Evolutionary conservation across 92 coral and sea anemone genomes (phyloP), one percentile per base, ranked within the genome.

Genomic region (Montipora capitata): DNA sequence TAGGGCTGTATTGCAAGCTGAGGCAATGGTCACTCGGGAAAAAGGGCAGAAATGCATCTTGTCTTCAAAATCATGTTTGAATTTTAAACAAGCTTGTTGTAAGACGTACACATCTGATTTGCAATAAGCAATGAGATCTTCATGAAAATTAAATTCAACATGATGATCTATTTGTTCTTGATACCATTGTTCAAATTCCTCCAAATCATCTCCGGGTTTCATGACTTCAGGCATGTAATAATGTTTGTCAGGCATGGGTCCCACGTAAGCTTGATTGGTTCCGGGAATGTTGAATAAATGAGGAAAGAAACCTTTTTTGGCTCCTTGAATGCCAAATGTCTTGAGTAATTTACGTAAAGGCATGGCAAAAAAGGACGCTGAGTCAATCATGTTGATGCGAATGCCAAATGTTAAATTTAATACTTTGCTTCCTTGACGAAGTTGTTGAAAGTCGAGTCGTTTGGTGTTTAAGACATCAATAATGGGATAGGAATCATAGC

Each of bases 251-350:
- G 81, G 81, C 0, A 76, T 2, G 3, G 81, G 68, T 0, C 68
- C 81, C n/a, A 40, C 15, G 10, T 58, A 76, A 0, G 4, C 15
- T 14, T 76, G 81, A 6, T 14, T 4, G 57, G 27, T 0, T 11
- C 8, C 4, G 5, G n/a, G n/a, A n/a, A n/a, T 13, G 68, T 76
- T 76, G 38, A 76, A 76, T 5, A 57, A 12, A 13, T 76, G 81
- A 0, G 80, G 80, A 56, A 76, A 76, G 15, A 40, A 18, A 1
- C 51, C 52, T 59, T 59, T 10, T 52, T 52, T 8, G 9, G 58
- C 9, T 10, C 58, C 13, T 2, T 52, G 11, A 52, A 10, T 10
- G n/a, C 58, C 58, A 52, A 52, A 52, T 5, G 58, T 52, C 13
- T 6, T 52, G 10, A 12, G 13, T 4, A 52, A 52, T 2, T 7